Evolutionary conservation across 2,888 invertebrate genomes (phyloP).

Genomic region (Drosophila putrida): DNA sequence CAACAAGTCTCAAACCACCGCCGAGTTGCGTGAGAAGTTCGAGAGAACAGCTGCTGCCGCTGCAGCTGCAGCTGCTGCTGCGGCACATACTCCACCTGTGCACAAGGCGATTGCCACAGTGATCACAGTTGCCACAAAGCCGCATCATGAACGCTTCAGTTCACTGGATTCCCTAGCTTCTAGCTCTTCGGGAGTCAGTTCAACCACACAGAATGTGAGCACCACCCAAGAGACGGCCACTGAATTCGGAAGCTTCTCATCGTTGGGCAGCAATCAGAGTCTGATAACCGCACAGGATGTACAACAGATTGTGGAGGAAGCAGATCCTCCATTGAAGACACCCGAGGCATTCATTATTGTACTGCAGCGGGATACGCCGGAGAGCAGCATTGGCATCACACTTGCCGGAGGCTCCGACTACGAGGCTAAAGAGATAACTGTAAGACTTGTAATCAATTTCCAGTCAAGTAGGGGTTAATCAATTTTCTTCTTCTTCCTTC

Average conservation of each 20-base stretch:
- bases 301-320: conserved; percentile 89
- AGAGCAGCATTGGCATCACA: conserved; percentile 93
- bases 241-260: conserved; percentile 85
- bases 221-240: conserved; percentile 85
- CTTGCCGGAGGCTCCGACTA: conserved; percentile 96
- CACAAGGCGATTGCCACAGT: conserved; percentile 41
- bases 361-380: conserved; percentile 89
- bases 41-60: conserved; percentile 75
- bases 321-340: conserved; percentile 88
- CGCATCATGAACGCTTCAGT: conserved; percentile 85
- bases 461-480: neutral
- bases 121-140: conserved; percentile 52
- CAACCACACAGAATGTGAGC: conserved; percentile 83
- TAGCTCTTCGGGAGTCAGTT: conserved; percentile 85
- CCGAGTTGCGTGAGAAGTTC: conserved; percentile 85
- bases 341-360: conserved; percentile 88
- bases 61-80: conserved; percentile 48
- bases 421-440: conserved; percentile 96
- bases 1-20: conserved; percentile 74
- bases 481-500: conserved; percentile 16
- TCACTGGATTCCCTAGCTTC: conserved; percentile 85
- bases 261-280: conserved; percentile 85
- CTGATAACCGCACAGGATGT: conserved; percentile 87
- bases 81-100: conserved; percentile 26
- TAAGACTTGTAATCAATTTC: conserved; percentile 84